phyloP scores from a whole-genome alignment of 35 echinoderm and acorn worm genomes.

The Acanthaster planci region DNA sequence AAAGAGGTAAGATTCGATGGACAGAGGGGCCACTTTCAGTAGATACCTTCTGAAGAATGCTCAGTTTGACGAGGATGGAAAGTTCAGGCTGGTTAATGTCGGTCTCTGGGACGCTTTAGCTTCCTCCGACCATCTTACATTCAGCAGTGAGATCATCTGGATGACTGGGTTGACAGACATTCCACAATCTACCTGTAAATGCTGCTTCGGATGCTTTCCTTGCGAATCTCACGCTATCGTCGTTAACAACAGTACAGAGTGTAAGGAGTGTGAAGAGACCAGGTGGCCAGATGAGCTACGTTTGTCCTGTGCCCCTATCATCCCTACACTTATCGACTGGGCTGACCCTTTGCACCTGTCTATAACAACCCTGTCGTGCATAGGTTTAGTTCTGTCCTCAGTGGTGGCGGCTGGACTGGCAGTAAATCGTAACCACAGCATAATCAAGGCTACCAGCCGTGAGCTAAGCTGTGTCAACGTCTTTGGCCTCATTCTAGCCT shows the following conservation, averaged over 20 bases:
- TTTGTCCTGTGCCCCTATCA: background rate
- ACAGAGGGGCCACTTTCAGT: background rate
- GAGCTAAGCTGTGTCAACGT: constrained; percentile 31
- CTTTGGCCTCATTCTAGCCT: background rate
- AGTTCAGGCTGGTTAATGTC: background rate
- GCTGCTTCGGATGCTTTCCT: constrained; percentile 18
- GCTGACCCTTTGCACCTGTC: background rate
- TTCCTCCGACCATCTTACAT: background rate
- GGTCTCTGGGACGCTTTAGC: constrained; percentile 21
- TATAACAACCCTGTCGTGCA: background rate
- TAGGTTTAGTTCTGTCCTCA: background rate
- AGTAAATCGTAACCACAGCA: background rate
- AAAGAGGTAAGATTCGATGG: constrained; percentile 30
- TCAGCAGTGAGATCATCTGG: background rate
- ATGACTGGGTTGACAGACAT: background rate
- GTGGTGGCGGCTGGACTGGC: background rate
- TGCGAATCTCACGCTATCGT: constrained; percentile 8
- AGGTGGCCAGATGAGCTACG: constrained; percentile 20
- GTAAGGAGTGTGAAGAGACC: constrained; percentile 21
- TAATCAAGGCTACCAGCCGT: constrained; percentile 34
- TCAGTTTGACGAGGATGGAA: background rate
- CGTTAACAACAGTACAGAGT: background rate
- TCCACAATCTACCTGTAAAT: constrained; percentile 15
- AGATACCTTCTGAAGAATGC: constrained; percentile 19
- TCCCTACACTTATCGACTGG: background rate